Evolutionary conservation across 2,797 vertebrate genomes (phyloP).

Genomic region (Serranus cabrilla): DNA sequence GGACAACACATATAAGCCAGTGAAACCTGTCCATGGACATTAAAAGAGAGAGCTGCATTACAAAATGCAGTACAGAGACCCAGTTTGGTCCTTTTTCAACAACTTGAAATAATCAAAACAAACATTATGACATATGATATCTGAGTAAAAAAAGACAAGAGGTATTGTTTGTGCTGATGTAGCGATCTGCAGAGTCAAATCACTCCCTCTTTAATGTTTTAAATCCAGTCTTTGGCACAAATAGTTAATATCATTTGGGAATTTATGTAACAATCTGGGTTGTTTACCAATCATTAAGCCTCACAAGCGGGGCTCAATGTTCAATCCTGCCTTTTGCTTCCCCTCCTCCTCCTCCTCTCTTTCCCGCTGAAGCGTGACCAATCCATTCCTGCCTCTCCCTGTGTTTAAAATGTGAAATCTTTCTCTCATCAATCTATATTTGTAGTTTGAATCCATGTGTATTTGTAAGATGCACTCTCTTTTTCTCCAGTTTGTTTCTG

Average conservation of each 20-base stretch:
- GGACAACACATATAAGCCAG: slow-evolving; percentile 25
- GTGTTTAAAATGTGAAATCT: slow-evolving; percentile 18
- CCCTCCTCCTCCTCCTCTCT: slow-evolving; percentile 10
- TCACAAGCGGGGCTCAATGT: slow-evolving; percentile 26
- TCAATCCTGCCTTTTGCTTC: slow-evolving; percentile 20
- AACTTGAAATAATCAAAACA: not conserved
- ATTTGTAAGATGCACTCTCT: not conserved
- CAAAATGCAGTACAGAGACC: not conserved
- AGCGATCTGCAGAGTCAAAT: not conserved
- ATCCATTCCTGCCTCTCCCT: slow-evolving; percentile 24
- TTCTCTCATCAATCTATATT: slow-evolving; percentile 21
- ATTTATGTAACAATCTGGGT: slow-evolving; percentile 21
- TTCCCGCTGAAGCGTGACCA: slow-evolving; percentile 31
- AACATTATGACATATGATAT: not conserved
- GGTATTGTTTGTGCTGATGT: not conserved
- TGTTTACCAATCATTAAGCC: slow-evolving; percentile 50
- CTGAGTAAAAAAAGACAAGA: not conserved
- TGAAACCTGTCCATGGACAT: slow-evolving; percentile 17
- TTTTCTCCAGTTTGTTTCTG: slow-evolving; percentile 12
- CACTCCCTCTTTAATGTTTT: not conserved
- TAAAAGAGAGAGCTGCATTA: not conserved
- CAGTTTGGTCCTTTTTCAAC: not conserved
- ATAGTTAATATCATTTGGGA: slow-evolving; percentile 22
- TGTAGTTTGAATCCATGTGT: slow-evolving; percentile 1
- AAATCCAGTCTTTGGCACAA: slow-evolving; percentile 6